A percentile compares a stretch with the other conserved stretches of the same genome.
Evolutionary conservation across 2,888 invertebrate species (phyloP).

Genomic region (Tinea trinotella): DNA sequence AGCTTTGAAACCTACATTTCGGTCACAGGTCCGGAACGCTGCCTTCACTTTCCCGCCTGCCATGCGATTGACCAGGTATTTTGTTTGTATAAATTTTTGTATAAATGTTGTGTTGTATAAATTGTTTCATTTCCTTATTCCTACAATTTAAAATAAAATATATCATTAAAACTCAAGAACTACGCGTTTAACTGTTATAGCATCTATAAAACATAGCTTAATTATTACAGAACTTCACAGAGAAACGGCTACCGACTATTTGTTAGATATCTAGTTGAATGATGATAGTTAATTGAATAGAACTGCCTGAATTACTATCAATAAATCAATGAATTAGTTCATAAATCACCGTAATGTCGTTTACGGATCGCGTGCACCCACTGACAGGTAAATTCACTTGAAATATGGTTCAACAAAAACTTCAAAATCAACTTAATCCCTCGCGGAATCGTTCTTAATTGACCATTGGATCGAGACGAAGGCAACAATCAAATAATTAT

Average conservation of each 20-base stretch:
- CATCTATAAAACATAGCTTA: no score
- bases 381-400: slow-evolving; percentile 51
- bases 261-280: slow-evolving; percentile 8
- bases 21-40: no score
- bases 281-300: slow-evolving; percentile 37
- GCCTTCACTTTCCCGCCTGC: no score
- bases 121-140: no score
- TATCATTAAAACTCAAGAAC: no score
- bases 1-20: no score
- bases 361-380: slow-evolving; percentile 20
- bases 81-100: no score
- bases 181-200: no score
- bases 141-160: no score
- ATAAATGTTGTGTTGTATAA: no score
- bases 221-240: background rate
- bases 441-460: slow-evolving; percentile 54
- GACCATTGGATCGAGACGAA: slow-evolving; percentile 34
- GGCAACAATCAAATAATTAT: slow-evolving; percentile 36
- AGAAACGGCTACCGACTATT: slow-evolving; percentile 5
- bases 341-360: slow-evolving; percentile 38
- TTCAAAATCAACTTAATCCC: slow-evolving; percentile 51
- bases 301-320: slow-evolving; percentile 44
- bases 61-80: no score
- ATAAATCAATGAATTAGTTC: slow-evolving; percentile 44
- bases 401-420: slow-evolving; percentile 36